These are phyloP conservation scores for Galagoides demidoff DNA, from an alignment of 2,797 vertebrate species.

Conservation along the genomic window DNA sequence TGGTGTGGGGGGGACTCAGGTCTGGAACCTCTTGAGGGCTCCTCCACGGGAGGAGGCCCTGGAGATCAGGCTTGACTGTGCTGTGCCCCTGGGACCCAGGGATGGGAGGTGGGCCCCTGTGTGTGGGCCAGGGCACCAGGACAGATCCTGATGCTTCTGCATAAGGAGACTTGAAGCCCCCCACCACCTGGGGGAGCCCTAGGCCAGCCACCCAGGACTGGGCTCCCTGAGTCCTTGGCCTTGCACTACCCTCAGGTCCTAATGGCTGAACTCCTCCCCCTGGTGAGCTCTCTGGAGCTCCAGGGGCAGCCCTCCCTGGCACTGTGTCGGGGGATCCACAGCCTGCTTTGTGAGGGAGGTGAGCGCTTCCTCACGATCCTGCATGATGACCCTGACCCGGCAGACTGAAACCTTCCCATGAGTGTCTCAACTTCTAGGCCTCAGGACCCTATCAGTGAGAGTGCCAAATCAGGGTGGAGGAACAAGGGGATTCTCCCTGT, in stretches of 20 bases:
- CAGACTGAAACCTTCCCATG: conserved; percentile 52
- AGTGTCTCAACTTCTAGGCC: background rate
- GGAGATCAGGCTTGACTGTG: background rate
- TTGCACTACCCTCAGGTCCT: conserved; percentile 79
- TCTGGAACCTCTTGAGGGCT: too few species aligned
- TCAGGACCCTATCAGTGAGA: background rate
- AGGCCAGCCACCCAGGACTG: background rate
- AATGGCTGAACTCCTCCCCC: conserved; percentile 87
- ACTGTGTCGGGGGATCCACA: conserved; percentile 82
- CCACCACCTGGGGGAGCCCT: background rate
- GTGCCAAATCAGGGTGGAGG: background rate
- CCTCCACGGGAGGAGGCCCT: background rate
- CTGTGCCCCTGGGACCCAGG: background rate
- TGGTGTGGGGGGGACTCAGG: background rate
- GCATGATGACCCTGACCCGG: conserved; percentile 81
- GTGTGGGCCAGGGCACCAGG: background rate
- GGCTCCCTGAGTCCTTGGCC: background rate
- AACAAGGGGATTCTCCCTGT: background rate
- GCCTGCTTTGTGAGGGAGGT: conserved; percentile 85
- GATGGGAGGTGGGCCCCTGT: background rate
- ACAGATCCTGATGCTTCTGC: background rate
- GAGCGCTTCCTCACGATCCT: conserved; percentile 85
- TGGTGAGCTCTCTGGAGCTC: conserved; percentile 67
- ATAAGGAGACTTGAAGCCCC: background rate
- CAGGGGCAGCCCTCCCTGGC: background rate